These are phyloP conservation scores for Tapera naevia DNA, from an alignment of 2,797 vertebrate species.

Conservation along the genomic window DNA sequence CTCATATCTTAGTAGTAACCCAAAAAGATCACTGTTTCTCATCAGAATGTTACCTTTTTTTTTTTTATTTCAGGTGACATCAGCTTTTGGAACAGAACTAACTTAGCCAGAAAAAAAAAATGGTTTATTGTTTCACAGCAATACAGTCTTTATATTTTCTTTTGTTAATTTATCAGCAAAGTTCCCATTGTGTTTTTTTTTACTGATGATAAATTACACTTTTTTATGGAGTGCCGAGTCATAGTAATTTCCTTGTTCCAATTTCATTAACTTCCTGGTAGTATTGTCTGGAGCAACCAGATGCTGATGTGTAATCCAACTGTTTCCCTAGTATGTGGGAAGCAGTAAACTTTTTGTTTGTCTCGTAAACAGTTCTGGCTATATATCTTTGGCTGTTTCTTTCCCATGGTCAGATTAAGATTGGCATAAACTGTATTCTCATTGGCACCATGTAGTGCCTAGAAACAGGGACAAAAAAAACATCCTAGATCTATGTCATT, in stretches of 20 bases:
- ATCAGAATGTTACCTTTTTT: slow-evolving; percentile 26
- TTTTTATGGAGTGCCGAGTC: slow-evolving; percentile 77
- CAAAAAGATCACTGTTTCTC: neutral
- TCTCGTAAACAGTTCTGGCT: slow-evolving; percentile 64
- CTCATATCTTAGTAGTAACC: slow-evolving; percentile 19
- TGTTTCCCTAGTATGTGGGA: slow-evolving; percentile 77
- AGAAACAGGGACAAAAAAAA: slow-evolving; percentile 18
- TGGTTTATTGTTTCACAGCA: slow-evolving; percentile 42
- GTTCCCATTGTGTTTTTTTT: slow-evolving; percentile 72
- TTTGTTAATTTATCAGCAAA: slow-evolving; percentile 68
- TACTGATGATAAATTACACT: slow-evolving; percentile 68
- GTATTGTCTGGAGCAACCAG: slow-evolving; percentile 76
- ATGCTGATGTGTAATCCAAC: slow-evolving; percentile 76
- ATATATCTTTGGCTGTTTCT: slow-evolving; percentile 51
- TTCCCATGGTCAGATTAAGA: slow-evolving; percentile 60
- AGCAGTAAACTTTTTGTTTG: slow-evolving; percentile 70
- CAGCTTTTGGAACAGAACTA: slow-evolving; percentile 52
- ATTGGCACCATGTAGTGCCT: neutral
- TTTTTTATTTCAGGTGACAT: slow-evolving; percentile 57
- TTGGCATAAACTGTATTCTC: neutral
- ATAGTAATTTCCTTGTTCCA: slow-evolving; percentile 77
- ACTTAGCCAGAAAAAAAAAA: slow-evolving; percentile 32
- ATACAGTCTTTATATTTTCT: slow-evolving; percentile 48
- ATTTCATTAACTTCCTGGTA: slow-evolving; percentile 78
- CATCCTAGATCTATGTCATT: neutral